Conservation (phyloP, 2,888 invertebrate species). For the Pseudeuparius sepicola region DNA sequence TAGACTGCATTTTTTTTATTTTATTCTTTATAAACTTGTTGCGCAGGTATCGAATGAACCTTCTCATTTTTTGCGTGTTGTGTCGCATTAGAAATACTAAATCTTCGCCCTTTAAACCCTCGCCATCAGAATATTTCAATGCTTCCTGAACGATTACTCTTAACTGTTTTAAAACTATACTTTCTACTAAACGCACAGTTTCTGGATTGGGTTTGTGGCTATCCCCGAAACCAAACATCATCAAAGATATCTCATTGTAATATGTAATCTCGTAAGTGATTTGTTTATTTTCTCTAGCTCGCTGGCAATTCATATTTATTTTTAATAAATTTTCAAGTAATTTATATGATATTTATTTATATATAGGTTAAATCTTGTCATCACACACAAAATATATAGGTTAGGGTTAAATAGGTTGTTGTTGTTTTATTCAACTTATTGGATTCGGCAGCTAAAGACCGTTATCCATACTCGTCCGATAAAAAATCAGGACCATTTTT, state of each 20-base stretch:
- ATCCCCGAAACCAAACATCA: constrained; percentile 94
- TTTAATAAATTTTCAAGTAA: too few relatives aligned
- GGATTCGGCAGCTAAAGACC: too few relatives aligned
- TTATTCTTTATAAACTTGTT: constrained; percentile 44
- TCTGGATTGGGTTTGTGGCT: constrained; percentile 70
- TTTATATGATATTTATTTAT: too few relatives aligned
- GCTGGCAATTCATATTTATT: too few relatives aligned
- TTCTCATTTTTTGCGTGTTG: constrained; percentile 64
- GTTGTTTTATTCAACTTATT: too few relatives aligned
- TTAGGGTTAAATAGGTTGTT: too few relatives aligned
- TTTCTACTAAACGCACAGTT: constrained; percentile 76
- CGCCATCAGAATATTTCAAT: constrained; percentile 51
- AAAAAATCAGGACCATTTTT: too few relatives aligned
- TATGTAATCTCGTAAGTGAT: too few relatives aligned
- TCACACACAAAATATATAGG: too few relatives aligned
- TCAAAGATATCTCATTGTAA: constrained; percentile 65
- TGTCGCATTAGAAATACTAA: constrained; percentile 76
- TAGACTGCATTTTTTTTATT: constrained; percentile 32
- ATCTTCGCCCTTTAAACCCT: constrained; percentile 45
- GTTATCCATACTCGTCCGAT: too few relatives aligned
- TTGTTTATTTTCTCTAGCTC: too few relatives aligned
- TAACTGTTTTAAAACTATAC: constrained; percentile 72
- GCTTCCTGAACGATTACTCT: constrained; percentile 68
- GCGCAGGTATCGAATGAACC: constrained; percentile 60
- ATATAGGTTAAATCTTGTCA: too few relatives aligned